These are phyloP conservation scores for Caenorhabditis brenneri DNA, from an alignment of 1,140 invertebrate species.

Conservation along the genomic window DNA sequence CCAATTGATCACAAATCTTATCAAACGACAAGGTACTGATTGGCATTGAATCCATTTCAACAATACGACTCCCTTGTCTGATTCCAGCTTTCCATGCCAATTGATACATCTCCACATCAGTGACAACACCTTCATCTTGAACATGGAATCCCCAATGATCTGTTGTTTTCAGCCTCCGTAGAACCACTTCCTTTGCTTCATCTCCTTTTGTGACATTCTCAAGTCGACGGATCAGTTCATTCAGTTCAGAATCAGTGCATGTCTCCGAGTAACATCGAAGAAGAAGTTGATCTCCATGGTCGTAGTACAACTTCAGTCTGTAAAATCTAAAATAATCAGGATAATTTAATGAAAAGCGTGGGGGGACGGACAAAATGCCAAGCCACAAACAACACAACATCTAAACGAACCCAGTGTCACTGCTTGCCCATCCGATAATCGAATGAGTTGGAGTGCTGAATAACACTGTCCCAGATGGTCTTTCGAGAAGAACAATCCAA, in stretches of 20 bases:
- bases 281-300: conserved; percentile 69
- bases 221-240: conserved; percentile 60
- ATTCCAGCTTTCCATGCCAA: conserved; percentile 88
- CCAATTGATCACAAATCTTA: conserved; percentile 89
- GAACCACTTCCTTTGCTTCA: conserved; percentile 76
- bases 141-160: conserved; percentile 93
- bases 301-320: conserved; percentile 69
- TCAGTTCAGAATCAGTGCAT: conserved; percentile 63
- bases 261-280: conserved; percentile 63
- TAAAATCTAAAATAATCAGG: conserved; percentile 6
- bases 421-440: conserved; percentile 81
- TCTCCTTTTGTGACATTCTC: conserved; percentile 29
- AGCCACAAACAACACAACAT: neutral
- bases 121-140: conserved; percentile 91
- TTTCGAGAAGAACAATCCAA: conserved; percentile 85
- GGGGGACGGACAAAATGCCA: too few relatives aligned
- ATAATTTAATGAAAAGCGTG: too few relatives aligned
- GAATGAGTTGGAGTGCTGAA: conserved; percentile 84
- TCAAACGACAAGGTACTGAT: conserved; percentile 88
- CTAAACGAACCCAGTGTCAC: conserved; percentile 60
- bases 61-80: conserved; percentile 84
- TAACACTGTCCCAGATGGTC: conserved; percentile 81
- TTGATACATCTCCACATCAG: conserved; percentile 86
- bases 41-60: conserved; percentile 89
- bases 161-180: conserved; percentile 80